phyloP scores from a whole-genome alignment of 2,797 vertebrate genomes.

The Vespertilio murinus region DNA sequence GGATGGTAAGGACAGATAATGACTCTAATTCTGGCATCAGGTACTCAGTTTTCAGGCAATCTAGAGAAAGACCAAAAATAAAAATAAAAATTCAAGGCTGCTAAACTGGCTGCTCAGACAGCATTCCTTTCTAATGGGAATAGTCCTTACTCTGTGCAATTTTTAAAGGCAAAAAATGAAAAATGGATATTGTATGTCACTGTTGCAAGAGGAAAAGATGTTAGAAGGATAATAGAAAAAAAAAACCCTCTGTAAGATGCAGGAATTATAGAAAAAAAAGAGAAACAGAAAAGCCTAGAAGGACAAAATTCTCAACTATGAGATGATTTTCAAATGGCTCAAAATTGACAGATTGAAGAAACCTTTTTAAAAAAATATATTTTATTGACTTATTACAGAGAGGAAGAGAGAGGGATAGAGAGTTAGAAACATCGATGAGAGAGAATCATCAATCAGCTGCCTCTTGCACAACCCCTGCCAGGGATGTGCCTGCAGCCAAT shows the following conservation, averaged over 20 bases:
- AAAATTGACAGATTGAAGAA: neutral
- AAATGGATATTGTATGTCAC: neutral
- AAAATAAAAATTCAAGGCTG: neutral
- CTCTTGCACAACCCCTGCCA: too few relatives aligned
- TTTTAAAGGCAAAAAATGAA: neutral
- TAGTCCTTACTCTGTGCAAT: neutral
- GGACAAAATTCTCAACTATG: neutral
- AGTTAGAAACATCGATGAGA: too few relatives aligned
- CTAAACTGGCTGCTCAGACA: neutral
- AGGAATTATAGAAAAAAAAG: neutral
- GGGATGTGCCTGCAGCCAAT: too few relatives aligned
- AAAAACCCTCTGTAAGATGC: neutral
- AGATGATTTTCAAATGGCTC: neutral
- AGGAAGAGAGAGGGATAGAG: too few relatives aligned
- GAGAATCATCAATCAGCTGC: too few relatives aligned
- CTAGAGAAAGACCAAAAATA: neutral
- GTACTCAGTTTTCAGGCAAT: neutral
- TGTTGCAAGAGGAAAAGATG: neutral
- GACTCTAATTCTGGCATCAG: neutral
- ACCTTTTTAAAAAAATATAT: too few relatives aligned
- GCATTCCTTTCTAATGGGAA: neutral
- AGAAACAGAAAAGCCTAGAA: neutral
- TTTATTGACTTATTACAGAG: too few relatives aligned
- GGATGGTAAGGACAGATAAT: neutral
- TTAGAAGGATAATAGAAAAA: neutral